A percentile compares a stretch with the other conserved stretches of the same genome.
Evolutionary conservation across 2,888 invertebrate species (phyloP).

Genomic region (Antitype chi): DNA sequence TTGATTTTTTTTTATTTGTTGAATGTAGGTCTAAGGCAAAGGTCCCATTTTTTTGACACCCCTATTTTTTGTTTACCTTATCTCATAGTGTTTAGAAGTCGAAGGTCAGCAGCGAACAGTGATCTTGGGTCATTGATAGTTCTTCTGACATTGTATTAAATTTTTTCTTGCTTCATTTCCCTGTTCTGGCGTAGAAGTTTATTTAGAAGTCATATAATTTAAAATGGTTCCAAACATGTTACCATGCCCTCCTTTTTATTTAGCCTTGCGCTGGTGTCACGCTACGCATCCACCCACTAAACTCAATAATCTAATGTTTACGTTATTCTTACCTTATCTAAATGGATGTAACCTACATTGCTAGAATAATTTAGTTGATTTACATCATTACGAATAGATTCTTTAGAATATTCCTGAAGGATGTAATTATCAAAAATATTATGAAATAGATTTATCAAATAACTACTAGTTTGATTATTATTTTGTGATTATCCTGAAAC

Average conservation of each 20-base stretch:
- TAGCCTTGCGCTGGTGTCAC: constrained; percentile 32
- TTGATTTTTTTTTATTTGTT: constrained; percentile 1
- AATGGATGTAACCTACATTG: constrained; percentile 42
- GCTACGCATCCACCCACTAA: constrained; percentile 48
- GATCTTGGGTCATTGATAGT: constrained; percentile 11
- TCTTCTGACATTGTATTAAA: background rate
- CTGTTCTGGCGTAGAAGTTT: background rate
- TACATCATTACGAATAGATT: background rate
- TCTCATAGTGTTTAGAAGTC: constrained; percentile 47
- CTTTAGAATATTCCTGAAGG: background rate
- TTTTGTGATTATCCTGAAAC: background rate
- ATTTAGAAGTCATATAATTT: background rate
- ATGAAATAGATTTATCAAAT: background rate
- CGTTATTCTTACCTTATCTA: constrained; percentile 32
- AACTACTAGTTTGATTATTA: background rate
- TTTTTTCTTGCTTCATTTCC: background rate
- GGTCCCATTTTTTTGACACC: constrained; percentile 32
- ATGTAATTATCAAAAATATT: background rate
- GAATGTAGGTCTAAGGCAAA: no score
- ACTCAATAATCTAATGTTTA: constrained; percentile 30
- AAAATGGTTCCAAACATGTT: constrained; percentile 14
- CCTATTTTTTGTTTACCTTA: constrained; percentile 48
- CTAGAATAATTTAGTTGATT: constrained; percentile 23
- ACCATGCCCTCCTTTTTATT: background rate
- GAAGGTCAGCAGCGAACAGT: constrained; percentile 48